phyloP scores from a whole-genome alignment of 35 echinoderm and acorn worm genomes.

The Patiria miniata region DNA sequence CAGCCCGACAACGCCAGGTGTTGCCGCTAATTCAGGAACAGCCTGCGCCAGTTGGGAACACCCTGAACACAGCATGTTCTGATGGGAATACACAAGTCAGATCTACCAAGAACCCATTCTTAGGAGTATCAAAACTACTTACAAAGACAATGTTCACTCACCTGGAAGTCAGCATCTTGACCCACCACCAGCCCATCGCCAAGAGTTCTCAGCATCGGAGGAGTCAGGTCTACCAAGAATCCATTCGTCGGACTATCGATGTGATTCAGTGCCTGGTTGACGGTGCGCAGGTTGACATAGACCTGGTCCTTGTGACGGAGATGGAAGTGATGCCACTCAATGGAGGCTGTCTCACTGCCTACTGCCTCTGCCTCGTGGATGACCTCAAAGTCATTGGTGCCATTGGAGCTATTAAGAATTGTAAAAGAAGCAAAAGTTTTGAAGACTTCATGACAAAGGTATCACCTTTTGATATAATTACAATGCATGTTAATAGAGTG shows the following conservation, averaged over 20 bases:
- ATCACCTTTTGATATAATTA: too few species aligned
- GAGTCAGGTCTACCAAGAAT: conserved; percentile 42
- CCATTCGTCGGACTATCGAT: conserved; percentile 21
- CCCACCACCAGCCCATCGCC: conserved; percentile 39
- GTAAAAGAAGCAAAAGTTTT: too few species aligned
- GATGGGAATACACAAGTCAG: too few species aligned
- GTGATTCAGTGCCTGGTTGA: conserved; percentile 27
- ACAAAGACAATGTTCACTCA: too few species aligned
- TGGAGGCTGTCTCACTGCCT: neutral
- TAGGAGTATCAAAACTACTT: too few species aligned
- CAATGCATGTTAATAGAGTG: too few species aligned
- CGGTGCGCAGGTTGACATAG: conserved; percentile 26
- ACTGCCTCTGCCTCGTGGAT: conserved; percentile 39
- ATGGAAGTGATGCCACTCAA: conserved; percentile 61
- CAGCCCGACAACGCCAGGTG: too few species aligned
- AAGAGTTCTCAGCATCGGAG: conserved; percentile 33
- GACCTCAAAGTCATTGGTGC: neutral
- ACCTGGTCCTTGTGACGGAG: conserved; percentile 43
- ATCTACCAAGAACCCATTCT: too few species aligned
- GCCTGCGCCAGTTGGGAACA: neutral
- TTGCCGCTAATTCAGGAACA: neutral
- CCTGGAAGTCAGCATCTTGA: conserved; percentile 25
- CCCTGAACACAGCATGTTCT: too few species aligned
- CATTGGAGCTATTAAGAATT: neutral
- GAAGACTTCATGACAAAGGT: too few species aligned